Evolutionary conservation across 2,797 vertebrate genomes (phyloP).

Genomic region (Percopsis omiscomaycus): DNA sequence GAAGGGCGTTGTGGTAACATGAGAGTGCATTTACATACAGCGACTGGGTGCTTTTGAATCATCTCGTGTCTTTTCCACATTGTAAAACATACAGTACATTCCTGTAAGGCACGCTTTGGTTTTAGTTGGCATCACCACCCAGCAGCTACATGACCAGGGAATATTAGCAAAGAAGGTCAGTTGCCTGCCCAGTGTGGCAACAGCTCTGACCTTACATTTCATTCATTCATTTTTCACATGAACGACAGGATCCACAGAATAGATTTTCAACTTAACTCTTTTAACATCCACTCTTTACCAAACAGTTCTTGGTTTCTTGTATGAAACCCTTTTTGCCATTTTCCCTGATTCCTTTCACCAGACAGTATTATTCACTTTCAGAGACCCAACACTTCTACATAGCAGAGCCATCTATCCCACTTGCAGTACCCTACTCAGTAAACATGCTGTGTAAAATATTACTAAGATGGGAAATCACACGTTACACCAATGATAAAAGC

Average conservation of each 20-base stretch:
- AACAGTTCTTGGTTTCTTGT: conserved; percentile 3
- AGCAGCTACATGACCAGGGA: background rate
- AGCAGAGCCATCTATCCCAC: conserved; percentile 29
- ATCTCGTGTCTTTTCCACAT: background rate
- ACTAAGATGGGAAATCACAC: background rate
- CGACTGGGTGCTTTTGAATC: conserved; percentile 3
- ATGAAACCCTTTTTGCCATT: conserved; percentile 30
- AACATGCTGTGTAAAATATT: conserved; percentile 3
- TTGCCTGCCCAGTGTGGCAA: background rate
- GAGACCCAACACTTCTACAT: conserved; percentile 52
- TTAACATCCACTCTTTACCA: conserved; percentile 10
- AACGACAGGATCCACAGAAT: too few relatives aligned
- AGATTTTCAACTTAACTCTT: conserved; percentile 17
- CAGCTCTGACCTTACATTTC: background rate
- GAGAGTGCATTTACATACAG: background rate
- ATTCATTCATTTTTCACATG: background rate
- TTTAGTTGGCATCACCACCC: background rate
- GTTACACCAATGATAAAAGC: background rate
- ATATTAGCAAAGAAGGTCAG: background rate
- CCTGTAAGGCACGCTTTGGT: background rate
- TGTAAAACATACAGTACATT: too few relatives aligned
- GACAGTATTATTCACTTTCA: conserved; percentile 52
- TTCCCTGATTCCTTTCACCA: conserved; percentile 20
- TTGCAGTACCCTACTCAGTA: conserved; percentile 1
- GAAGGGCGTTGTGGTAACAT: background rate